phyloP scores from a whole-genome alignment of 2,113 vertebrate species.

The Thinocorus orbignyianus region DNA sequence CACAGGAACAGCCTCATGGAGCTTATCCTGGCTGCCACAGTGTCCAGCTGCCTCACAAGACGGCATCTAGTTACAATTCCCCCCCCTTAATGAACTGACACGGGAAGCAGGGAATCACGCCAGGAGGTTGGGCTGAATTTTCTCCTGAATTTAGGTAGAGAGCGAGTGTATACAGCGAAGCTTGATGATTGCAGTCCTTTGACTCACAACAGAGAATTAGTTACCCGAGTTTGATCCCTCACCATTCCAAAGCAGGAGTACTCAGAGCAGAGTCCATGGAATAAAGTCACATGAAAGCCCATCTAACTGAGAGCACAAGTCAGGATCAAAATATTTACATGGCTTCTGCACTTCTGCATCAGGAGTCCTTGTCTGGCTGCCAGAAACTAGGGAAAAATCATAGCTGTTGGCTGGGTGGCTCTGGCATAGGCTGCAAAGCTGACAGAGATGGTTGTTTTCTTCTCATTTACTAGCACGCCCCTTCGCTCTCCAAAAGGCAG shows the following conservation, averaged over 20 bases:
- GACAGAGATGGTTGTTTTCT: not conserved
- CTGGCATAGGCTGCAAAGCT: not conserved
- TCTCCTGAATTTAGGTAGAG: not conserved
- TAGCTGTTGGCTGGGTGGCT: not conserved
- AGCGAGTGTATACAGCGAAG: not conserved
- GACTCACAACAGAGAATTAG: not conserved
- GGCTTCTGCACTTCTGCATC: not conserved
- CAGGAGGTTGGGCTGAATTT: not conserved
- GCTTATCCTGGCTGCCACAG: not conserved
- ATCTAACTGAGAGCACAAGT: not conserved
- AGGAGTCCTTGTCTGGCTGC: not conserved
- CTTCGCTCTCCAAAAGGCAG: not conserved
- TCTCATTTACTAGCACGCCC: not conserved
- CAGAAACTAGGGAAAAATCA: not conserved
- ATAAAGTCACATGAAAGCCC: not conserved
- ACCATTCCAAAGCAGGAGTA: not conserved
- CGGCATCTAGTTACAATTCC: not conserved
- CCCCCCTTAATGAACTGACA: not conserved
- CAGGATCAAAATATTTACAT: slow-evolving; percentile 29
- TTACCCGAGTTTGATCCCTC: not conserved
- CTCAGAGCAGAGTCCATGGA: not conserved
- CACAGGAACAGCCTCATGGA: not conserved
- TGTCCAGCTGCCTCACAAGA: not conserved
- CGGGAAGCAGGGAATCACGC: not conserved
- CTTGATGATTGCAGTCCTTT: not conserved